Conservation (phyloP, 2,797 vertebrate genomes). For the Carcharodon carcharias region DNA sequence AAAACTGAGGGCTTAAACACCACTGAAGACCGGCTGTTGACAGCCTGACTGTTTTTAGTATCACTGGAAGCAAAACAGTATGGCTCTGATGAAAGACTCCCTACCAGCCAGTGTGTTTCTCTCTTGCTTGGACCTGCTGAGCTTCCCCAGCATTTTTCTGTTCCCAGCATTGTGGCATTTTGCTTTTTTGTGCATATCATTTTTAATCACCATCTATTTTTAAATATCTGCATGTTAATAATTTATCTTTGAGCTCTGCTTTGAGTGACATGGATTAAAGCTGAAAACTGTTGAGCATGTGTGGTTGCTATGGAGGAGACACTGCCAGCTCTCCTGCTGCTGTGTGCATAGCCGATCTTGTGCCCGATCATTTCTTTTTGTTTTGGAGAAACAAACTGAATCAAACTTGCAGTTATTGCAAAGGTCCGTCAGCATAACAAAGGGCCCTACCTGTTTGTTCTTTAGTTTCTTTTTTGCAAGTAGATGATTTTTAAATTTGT, state of each 20-base stretch:
- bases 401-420: not conserved
- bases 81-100: not conserved
- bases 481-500: not conserved
- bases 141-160: not conserved
- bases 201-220: not conserved
- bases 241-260: not conserved
- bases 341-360: not conserved
- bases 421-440: not conserved
- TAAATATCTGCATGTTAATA: not conserved
- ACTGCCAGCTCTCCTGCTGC: not conserved
- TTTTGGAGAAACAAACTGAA: not conserved
- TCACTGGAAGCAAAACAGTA: not conserved
- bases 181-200: not conserved
- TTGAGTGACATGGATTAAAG: not conserved
- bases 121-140: not conserved
- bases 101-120: not conserved
- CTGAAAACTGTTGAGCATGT: not conserved
- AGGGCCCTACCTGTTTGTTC: not conserved
- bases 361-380: not conserved
- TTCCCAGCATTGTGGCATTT: not conserved
- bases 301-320: not conserved
- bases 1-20: not conserved
- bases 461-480: not conserved
- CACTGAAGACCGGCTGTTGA: not conserved
- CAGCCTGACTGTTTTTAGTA: not conserved